Evolutionary conservation across 2,888 invertebrate genomes (phyloP).

Genomic region (Meteorus cinctellus): DNA sequence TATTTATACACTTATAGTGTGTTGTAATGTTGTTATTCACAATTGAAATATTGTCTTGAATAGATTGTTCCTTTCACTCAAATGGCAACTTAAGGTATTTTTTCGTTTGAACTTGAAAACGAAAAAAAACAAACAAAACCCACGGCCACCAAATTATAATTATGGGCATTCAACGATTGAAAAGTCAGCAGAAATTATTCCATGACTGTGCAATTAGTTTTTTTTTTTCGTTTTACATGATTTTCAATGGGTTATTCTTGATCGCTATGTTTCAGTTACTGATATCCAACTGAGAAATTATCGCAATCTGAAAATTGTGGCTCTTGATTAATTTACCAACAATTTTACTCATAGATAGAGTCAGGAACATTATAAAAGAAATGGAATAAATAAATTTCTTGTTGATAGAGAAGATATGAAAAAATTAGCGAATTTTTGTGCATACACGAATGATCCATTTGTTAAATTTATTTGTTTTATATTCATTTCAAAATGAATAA

Average conservation of each 20-base stretch:
- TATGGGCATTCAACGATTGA: neutral
- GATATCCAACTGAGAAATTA: neutral
- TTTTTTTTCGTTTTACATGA: neutral
- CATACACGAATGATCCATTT: conserved; percentile 12
- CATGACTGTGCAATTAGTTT: neutral
- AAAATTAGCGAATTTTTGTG: conserved; percentile 1
- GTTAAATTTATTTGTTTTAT: conserved; percentile 27
- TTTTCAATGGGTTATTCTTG: neutral
- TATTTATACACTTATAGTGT: neutral
- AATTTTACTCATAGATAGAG: conserved; percentile 64
- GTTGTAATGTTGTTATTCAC: neutral
- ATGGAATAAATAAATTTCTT: conserved; percentile 45
- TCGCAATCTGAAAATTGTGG: no score
- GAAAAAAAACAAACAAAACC: conserved; percentile 35
- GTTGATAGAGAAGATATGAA: neutral
- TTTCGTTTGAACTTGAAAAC: conserved; percentile 16
- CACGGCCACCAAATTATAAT: conserved; percentile 30
- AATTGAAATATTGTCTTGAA: neutral
- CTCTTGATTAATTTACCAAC: conserved; percentile 50
- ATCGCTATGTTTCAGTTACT: neutral
- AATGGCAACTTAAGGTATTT: neutral
- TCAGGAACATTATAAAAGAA: conserved; percentile 54
- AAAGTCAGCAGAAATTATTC: neutral
- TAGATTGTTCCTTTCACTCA: no score
- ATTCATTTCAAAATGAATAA: neutral